Percentiles rank a stretch among this genome's conserved stretches.
These are phyloP conservation scores for Carlito syrichta DNA, from an alignment of 2,113 vertebrate species.

Conservation along the genomic window DNA sequence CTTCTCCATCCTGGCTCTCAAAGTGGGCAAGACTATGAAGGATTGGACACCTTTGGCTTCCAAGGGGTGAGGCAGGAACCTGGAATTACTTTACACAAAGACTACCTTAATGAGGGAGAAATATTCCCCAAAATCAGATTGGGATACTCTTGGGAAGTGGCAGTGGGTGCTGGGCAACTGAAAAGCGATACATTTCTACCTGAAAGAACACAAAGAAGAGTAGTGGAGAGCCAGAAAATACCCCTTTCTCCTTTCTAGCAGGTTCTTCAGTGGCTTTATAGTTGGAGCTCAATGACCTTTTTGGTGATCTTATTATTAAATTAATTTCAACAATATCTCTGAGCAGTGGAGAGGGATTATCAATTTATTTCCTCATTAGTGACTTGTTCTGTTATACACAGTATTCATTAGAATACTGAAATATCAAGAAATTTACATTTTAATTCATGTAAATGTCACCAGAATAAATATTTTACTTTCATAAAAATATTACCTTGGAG, in stretches of 20 bases:
- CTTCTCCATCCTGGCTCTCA: background rate
- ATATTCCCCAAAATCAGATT: background rate
- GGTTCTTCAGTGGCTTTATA: background rate
- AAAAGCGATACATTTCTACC: background rate
- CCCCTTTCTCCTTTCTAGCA: background rate
- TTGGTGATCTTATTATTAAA: slow-evolving; percentile 38
- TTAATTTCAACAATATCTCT: slow-evolving; percentile 26
- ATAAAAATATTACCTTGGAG: background rate
- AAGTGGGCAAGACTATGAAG: background rate
- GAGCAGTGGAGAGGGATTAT: background rate
- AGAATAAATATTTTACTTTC: slow-evolving; percentile 9
- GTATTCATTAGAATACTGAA: background rate
- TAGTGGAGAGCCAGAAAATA: background rate
- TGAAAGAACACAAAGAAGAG: background rate
- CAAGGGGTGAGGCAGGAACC: background rate
- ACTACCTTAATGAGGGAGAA: background rate
- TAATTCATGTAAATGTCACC: background rate
- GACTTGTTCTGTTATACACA: background rate
- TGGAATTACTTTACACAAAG: background rate
- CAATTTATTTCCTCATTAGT: slow-evolving; percentile 31
- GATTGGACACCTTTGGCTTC: background rate
- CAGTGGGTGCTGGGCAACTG: background rate
- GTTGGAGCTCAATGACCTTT: slow-evolving; percentile 43
- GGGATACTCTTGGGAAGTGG: background rate
- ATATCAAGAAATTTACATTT: background rate